A percentile compares a stretch with the other conserved stretches of the same genome.
phyloP scores from a whole-genome alignment of 2,888 invertebrate genomes.

The Cheilosia scutellata region DNA sequence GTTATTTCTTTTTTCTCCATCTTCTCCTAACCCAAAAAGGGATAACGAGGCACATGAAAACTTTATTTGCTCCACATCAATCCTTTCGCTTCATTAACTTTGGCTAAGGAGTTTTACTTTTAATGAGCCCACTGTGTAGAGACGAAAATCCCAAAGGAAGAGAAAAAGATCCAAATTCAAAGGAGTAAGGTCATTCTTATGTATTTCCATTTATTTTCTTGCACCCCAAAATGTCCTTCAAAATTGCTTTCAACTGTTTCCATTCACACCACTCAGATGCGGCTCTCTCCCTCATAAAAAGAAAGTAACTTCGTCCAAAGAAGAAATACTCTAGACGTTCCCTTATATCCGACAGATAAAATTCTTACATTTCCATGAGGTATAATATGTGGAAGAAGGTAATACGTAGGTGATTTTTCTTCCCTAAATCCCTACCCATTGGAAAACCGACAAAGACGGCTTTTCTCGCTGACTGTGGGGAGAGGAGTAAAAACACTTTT shows the following conservation, averaged over 20 bases:
- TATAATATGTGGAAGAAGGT: slow-evolving; percentile 34
- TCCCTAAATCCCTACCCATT: slow-evolving; percentile 10
- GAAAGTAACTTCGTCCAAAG: slow-evolving; percentile 1
- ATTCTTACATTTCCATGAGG: slow-evolving; percentile 50
- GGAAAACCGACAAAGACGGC: not conserved
- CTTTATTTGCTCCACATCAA: slow-evolving; percentile 54
- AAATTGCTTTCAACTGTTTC: slow-evolving; percentile 28
- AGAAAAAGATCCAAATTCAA: slow-evolving; percentile 21
- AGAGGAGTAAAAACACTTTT: not conserved
- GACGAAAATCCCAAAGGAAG: slow-evolving; percentile 12
- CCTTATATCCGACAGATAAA: slow-evolving; percentile 29
- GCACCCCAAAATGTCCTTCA: slow-evolving; percentile 36
- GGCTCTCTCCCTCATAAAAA: not conserved
- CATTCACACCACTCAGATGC: slow-evolving; percentile 12
- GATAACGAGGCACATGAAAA: slow-evolving; percentile 55
- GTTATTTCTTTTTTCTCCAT: not conserved
- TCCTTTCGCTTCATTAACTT: slow-evolving; percentile 57
- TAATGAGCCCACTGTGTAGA: slow-evolving; percentile 38
- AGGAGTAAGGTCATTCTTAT: slow-evolving; percentile 30
- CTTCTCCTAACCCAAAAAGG: slow-evolving; percentile 7
- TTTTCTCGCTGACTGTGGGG: not conserved
- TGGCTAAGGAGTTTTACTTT: slow-evolving; percentile 54
- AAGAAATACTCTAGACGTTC: not conserved
- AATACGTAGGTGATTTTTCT: slow-evolving; percentile 39
- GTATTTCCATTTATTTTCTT: slow-evolving; percentile 10